Conservation (phyloP, 2,113 vertebrate species). For the Castor canadensis region DNA sequence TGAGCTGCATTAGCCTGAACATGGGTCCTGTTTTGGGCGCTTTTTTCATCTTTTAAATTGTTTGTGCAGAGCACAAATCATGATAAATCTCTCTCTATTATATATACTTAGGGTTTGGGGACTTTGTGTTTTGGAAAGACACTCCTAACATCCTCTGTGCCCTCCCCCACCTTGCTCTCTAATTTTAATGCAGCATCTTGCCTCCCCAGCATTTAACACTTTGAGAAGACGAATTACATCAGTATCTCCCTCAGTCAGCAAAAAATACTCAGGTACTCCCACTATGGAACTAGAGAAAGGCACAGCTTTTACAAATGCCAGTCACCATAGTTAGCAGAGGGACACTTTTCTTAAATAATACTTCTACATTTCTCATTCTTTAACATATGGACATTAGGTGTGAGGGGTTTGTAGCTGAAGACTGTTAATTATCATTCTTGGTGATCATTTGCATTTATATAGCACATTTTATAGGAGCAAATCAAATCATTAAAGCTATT, state of each 20-base stretch:
- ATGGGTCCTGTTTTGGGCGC: not conserved
- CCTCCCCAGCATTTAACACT: not conserved
- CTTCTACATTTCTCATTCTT: not conserved
- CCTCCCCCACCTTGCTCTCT: not conserved
- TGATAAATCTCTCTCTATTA: conserved; percentile 58
- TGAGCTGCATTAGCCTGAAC: too few relatives aligned
- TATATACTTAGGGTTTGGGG: not conserved
- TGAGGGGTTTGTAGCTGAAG: conserved; percentile 41
- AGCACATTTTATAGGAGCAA: conserved; percentile 58
- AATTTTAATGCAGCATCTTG: not conserved
- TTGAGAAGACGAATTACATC: conserved; percentile 40
- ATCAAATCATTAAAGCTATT: conserved; percentile 68
- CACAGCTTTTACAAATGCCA: not conserved
- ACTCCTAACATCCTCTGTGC: rapidly evolving
- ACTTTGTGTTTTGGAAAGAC: not conserved
- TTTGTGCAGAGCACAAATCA: conserved; percentile 33
- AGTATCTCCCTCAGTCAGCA: conserved; percentile 7
- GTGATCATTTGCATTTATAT: conserved; percentile 70
- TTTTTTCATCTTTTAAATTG: not conserved
- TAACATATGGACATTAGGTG: not conserved
- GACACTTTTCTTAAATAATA: conserved; percentile 41
- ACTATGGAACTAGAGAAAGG: not conserved
- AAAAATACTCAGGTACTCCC: conserved; percentile 1
- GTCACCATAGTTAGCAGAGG: conserved; percentile 14
- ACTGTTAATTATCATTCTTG: conserved; percentile 46